Base-by-base conservation (phyloP, 2,113 vertebrate genomes). In the Xenus cinereus region DNA sequence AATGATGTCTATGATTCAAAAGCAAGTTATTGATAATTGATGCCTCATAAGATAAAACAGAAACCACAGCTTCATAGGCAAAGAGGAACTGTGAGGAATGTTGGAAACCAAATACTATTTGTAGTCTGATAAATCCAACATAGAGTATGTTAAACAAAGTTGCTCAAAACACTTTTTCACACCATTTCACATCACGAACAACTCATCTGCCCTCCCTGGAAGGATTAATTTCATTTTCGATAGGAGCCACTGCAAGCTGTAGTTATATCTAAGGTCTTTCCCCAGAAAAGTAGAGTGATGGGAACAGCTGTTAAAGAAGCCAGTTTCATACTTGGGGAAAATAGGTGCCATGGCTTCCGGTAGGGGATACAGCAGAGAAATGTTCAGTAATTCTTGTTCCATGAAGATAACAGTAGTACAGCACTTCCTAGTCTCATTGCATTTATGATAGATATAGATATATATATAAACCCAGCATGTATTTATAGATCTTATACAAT, bases 381-480 rank as follows among this genome's bases (percentile, higher is more conserved):
- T 88, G 92, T 95, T 85, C 88, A 76, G 54, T 43, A 95, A 59
- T 26, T 16, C 41, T 92, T 92, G 28, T 87, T 97, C 88, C 68
- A 35, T 91, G 60, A 79, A 89, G 72, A 79, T 84, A 94, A 66
- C 64, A 51, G 72, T 69, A 93, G 46, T 68, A 75, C 39, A 84
- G 43, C 69, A 75, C 48, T 95, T 94, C 41, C 56, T 74, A 81
- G 23, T 60, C 85, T 72, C 81, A 86, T 90, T 92, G 39, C 48
- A 56, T 90, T 92, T 90, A 56, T 88, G n/a, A 76, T 5, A 71
- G 54, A 73, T 39, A 32, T 19, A 89, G 37, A 69, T 54, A 63
- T 45, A 60, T 37, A 33, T 51, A 57, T 22, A 87, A 81, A 68
- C 7, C 6, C 67, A 92, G 37, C 6, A 33, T 76, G 67, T 79